phyloP scores from a whole-genome alignment of 1,140 invertebrate species.

The Drosophila grimshawi region DNA sequence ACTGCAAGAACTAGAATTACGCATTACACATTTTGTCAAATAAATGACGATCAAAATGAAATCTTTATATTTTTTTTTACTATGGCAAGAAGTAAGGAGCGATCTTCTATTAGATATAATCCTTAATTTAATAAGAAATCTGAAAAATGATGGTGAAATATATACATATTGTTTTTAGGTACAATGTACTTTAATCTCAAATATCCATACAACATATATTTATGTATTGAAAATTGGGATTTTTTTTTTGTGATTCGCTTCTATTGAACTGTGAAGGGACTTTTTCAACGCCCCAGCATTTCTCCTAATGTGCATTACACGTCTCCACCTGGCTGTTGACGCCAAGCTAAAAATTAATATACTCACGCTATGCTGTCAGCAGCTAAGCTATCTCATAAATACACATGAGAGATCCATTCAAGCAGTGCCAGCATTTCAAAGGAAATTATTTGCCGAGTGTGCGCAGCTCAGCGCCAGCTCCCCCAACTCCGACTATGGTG shows the following conservation, averaged over 20 bases:
- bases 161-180: no score
- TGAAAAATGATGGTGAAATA: no score
- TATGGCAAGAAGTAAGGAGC: no score
- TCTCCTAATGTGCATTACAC: constrained; percentile 11
- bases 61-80: no score
- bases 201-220: neutral
- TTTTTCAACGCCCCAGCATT: constrained; percentile 10
- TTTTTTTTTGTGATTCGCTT: neutral
- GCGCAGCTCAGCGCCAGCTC: constrained; percentile 46
- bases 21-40: no score
- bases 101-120: no score
- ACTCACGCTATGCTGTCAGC: constrained; percentile 51
- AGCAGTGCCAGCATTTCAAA: constrained; percentile 55
- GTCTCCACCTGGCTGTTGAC: constrained; percentile 56
- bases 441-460: constrained; percentile 68
- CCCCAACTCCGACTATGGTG: constrained; percentile 24
- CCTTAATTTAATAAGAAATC: no score
- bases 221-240: no score
- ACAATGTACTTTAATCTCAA: no score
- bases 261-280: neutral
- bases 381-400: constrained; percentile 68
- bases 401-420: constrained; percentile 70
- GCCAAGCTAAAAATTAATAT: constrained; percentile 60
- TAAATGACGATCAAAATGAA: no score
- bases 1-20: no score